Percentiles rank a stretch among this genome's conserved stretches.
phyloP scores from a whole-genome alignment of 2,888 invertebrate genomes.

The Phlogophora meticulosa region DNA sequence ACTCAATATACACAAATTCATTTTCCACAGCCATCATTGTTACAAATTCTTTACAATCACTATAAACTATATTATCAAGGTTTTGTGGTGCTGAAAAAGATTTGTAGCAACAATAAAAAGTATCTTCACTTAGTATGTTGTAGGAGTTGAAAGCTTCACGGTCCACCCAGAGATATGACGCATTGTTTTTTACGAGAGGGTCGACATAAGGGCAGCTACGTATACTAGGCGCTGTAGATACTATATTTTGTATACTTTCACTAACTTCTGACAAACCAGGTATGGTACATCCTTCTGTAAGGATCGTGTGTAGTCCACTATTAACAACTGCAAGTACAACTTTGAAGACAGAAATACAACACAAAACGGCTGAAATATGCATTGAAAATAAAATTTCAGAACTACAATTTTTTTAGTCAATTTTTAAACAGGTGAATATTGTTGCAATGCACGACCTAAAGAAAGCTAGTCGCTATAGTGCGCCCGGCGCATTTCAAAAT shows the following conservation, averaged over 20 bases:
- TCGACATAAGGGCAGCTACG: conserved; percentile 56
- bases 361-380: conserved; percentile 28
- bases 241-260: conserved; percentile 54
- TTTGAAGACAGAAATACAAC: conserved; percentile 27
- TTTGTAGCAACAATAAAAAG: conserved; percentile 70
- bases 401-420: neutral
- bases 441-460: conserved; percentile 3
- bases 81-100: conserved; percentile 57
- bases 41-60: conserved; percentile 64
- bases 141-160: conserved; percentile 56
- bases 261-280: conserved; percentile 59
- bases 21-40: conserved; percentile 58
- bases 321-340: conserved; percentile 11
- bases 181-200: conserved; percentile 63
- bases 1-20: conserved; percentile 82
- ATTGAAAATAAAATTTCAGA: conserved; percentile 17
- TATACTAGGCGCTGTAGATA: conserved; percentile 33
- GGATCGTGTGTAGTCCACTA: conserved; percentile 60
- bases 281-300: conserved; percentile 70
- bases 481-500: conserved; percentile 24
- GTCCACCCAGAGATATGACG: conserved; percentile 69
- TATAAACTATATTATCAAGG: conserved; percentile 60
- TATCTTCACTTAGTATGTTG: conserved; percentile 38
- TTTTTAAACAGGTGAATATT: neutral
- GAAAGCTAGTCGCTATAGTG: neutral